Percentiles rank a stretch among this genome's conserved stretches.
These are phyloP conservation scores for Neomicropteryx cornuta DNA, from an alignment of 1,140 invertebrate genomes.

Conservation along the genomic window DNA sequence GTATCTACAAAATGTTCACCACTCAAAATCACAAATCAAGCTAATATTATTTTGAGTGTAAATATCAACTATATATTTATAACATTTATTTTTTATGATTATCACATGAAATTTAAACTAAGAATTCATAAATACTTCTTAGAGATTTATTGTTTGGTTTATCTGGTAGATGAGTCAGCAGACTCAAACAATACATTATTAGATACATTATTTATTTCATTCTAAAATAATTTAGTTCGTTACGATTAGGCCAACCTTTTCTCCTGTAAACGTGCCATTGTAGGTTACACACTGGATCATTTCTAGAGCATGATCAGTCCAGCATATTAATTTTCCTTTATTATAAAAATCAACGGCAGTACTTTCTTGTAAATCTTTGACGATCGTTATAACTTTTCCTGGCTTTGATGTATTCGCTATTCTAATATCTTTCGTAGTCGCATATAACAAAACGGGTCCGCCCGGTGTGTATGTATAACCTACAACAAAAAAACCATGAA, in stretches of 20 bases:
- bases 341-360: constrained; percentile 81
- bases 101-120: neutral
- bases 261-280: constrained; percentile 50
- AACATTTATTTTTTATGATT: neutral
- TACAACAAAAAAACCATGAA: too few relatives aligned
- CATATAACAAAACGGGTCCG: constrained; percentile 31
- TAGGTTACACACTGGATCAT: constrained; percentile 72
- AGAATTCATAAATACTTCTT: neutral
- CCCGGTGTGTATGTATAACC: too few relatives aligned
- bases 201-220: neutral
- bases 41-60: too few relatives aligned
- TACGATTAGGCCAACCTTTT: constrained; percentile 34
- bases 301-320: constrained; percentile 77
- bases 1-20: too few relatives aligned
- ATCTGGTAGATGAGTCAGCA: neutral
- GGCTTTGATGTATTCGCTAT: constrained; percentile 60
- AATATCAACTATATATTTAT: too few relatives aligned
- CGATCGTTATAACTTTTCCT: constrained; percentile 49
- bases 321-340: constrained; percentile 68
- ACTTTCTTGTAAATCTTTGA: constrained; percentile 71
- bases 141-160: neutral
- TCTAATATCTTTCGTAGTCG: constrained; percentile 52
- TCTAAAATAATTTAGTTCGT: constrained; percentile 1
- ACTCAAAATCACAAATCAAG: too few relatives aligned
- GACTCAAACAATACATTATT: neutral